These are phyloP conservation scores for Orthosia incerta DNA, from an alignment of 2,888 invertebrate genomes.

Conservation along the genomic window DNA sequence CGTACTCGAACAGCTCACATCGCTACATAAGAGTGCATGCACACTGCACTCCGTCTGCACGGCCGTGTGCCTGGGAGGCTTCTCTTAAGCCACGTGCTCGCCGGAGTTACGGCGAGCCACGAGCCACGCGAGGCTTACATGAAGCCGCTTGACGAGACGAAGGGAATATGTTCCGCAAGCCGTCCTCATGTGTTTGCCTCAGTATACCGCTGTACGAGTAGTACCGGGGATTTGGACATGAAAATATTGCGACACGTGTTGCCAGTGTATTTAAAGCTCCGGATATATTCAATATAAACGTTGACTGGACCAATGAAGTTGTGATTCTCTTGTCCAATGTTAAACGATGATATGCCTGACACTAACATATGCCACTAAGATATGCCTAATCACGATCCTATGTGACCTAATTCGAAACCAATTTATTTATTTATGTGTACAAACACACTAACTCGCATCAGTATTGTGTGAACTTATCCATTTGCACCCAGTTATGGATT, in stretches of 20 bases:
- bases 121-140: slow-evolving; percentile 20
- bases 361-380: too few relatives aligned
- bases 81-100: slow-evolving; percentile 1
- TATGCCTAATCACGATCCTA: not conserved
- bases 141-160: slow-evolving; percentile 8
- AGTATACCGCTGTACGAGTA: not conserved
- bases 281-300: not conserved
- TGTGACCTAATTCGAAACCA: not conserved
- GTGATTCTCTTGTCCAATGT: too few relatives aligned
- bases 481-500: not conserved
- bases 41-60: not conserved
- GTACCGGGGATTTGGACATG: not conserved
- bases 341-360: too few relatives aligned
- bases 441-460: not conserved
- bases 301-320: not conserved
- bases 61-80: not conserved
- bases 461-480: not conserved
- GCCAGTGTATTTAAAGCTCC: not conserved
- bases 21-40: slow-evolving; percentile 5
- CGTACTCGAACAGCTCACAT: slow-evolving; percentile 1
- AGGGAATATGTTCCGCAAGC: not conserved
- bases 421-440: not conserved
- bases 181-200: slow-evolving; percentile 21
- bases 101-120: not conserved
- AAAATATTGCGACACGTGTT: slow-evolving; percentile 20